Percentiles rank a stretch among this genome's conserved stretches.
These are phyloP conservation scores for Malthinus flaveolus DNA, from an alignment of 2,888 invertebrate species.

Conservation along the genomic window DNA sequence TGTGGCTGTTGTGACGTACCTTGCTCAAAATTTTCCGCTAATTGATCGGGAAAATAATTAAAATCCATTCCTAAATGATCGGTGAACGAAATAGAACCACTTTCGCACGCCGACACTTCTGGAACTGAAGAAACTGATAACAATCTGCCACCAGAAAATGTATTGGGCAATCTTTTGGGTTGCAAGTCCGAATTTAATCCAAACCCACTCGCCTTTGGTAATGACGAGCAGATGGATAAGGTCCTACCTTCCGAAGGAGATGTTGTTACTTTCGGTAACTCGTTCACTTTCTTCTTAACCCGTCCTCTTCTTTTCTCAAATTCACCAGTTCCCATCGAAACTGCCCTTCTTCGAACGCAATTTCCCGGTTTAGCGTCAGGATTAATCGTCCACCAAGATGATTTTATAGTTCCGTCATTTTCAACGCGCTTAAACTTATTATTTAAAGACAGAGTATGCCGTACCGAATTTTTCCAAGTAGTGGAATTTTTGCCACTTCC, in stretches of 20 bases:
- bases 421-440: conserved; percentile 98
- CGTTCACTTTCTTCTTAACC: conserved; percentile 90
- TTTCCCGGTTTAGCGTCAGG: conserved; percentile 99
- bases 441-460: conserved; percentile 98
- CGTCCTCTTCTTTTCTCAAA: conserved; percentile 91
- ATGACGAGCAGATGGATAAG: conserved; percentile 86
- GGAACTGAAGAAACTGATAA: conserved; percentile 88
- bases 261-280: conserved; percentile 76
- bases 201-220: conserved; percentile 76
- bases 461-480: conserved; percentile 99
- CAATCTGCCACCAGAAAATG: conserved; percentile 88
- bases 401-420: conserved; percentile 96
- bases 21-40: conserved; percentile 78
- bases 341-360: conserved; percentile 93
- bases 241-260: conserved; percentile 89
- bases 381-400: conserved; percentile 99
- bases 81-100: conserved; percentile 46
- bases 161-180: conserved; percentile 91
- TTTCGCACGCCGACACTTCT: conserved; percentile 79
- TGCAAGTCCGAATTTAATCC: conserved; percentile 85
- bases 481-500: conserved; percentile 99
- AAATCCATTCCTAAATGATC: conserved; percentile 61
- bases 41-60: conserved; percentile 69
- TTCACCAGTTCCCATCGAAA: conserved; percentile 96
- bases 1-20: conserved; percentile 72